Conservation (phyloP, 2,113 vertebrate species). For the Daubentonia madagascariensis region DNA sequence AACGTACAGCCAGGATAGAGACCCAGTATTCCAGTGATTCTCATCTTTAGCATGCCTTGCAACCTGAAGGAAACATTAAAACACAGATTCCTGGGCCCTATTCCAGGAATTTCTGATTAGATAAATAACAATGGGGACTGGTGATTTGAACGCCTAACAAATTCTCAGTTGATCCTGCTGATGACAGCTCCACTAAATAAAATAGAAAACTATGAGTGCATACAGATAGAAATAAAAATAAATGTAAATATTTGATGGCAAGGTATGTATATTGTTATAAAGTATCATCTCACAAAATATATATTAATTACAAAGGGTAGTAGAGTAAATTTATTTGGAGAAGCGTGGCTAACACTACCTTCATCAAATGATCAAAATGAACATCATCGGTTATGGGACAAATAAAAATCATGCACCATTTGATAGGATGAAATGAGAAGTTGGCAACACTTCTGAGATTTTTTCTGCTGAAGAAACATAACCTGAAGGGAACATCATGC, state of each 20-base stretch:
- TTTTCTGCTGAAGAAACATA: background rate
- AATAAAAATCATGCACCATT: background rate
- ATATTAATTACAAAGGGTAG: background rate
- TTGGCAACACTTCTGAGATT: background rate
- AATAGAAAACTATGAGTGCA: background rate
- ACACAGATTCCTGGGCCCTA: background rate
- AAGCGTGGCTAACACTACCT: background rate
- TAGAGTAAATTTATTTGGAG: background rate
- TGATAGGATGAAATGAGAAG: background rate
- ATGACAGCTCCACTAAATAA: background rate
- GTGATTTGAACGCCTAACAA: background rate
- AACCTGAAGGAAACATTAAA: background rate
- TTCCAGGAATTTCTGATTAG: background rate
- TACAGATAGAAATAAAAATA: background rate
- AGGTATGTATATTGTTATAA: background rate
- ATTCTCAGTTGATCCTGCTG: background rate
- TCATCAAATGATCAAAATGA: background rate
- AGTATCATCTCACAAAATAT: background rate
- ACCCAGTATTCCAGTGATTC: background rate
- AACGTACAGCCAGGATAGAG: background rate
- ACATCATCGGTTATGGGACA: background rate
- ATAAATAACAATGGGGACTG: background rate
- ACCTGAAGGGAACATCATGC: background rate
- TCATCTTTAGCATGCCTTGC: background rate
- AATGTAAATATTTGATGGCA: background rate